These are phyloP conservation scores for Heteromyza rotundicornis DNA, from an alignment of 2,888 invertebrate species.

Conservation along the genomic window DNA sequence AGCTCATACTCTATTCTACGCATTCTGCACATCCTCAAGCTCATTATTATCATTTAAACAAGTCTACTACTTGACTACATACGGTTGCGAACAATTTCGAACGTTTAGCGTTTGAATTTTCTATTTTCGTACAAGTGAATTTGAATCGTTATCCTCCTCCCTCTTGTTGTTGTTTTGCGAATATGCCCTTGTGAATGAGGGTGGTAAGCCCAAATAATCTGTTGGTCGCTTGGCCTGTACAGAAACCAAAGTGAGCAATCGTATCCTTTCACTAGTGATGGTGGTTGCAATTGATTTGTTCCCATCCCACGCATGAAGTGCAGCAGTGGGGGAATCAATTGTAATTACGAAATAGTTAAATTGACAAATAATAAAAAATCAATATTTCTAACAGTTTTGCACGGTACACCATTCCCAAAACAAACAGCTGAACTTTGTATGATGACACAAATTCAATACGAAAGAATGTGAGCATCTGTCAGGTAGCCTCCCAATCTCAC, in stretches of 20 bases:
- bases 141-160: background rate
- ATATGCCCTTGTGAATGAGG: background rate
- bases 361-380: too few species aligned
- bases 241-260: background rate
- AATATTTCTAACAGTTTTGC: too few species aligned
- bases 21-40: conserved; percentile 50
- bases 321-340: too few species aligned
- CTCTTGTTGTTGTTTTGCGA: background rate
- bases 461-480: too few species aligned
- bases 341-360: too few species aligned
- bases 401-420: too few species aligned
- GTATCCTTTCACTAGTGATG: conserved; percentile 6
- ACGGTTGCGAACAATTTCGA: conserved; percentile 24
- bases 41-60: conserved; percentile 54
- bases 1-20: conserved; percentile 39
- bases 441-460: too few species aligned
- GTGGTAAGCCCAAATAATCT: conserved; percentile 1
- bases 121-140: background rate
- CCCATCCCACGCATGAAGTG: too few species aligned
- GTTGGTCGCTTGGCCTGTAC: background rate
- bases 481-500: too few species aligned
- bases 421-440: too few species aligned
- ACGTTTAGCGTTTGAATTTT: conserved; percentile 7
- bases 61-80: conserved; percentile 38
- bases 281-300: conserved; percentile 25